Conservation (phyloP, 2,113 vertebrate species). For the Poecilia latipinna region DNA sequence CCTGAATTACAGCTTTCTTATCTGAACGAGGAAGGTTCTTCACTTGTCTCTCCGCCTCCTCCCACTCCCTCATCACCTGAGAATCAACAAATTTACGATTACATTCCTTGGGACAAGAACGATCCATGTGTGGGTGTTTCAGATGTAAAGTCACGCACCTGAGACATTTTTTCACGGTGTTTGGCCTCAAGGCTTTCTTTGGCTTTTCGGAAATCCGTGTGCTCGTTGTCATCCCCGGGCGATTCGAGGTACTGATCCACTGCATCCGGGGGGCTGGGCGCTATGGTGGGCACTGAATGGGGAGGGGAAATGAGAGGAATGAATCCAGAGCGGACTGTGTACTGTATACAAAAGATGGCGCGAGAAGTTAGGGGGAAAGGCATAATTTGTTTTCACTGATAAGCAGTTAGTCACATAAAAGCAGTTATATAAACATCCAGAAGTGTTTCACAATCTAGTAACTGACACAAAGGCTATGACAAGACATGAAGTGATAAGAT, state of each 20-base stretch:
- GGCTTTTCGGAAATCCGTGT: conserved; percentile 93
- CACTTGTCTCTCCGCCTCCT: conserved; percentile 92
- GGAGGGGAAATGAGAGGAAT: conserved; percentile 5
- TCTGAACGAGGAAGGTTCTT: conserved; percentile 94
- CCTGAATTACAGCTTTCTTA: conserved; percentile 96
- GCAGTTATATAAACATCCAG: conserved; percentile 25
- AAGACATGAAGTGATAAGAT: conserved; percentile 18
- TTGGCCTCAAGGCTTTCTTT: conserved; percentile 96
- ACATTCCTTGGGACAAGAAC: background rate
- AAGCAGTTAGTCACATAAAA: conserved; percentile 28
- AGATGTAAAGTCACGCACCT: conserved; percentile 76
- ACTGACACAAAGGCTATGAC: conserved; percentile 26
- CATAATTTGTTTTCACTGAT: background rate
- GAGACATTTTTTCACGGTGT: conserved; percentile 93
- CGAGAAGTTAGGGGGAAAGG: conserved; percentile 20
- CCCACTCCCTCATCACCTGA: conserved; percentile 98
- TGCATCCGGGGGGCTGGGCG: conserved; percentile 88
- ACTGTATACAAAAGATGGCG: background rate
- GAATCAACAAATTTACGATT: background rate
- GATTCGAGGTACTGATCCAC: conserved; percentile 95
- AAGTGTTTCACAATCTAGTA: background rate
- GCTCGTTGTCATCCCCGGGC: conserved; percentile 91
- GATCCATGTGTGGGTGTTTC: background rate
- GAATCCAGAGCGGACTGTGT: background rate
- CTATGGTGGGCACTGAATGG: conserved; percentile 83